Evolutionary conservation across 2,797 vertebrate genomes (phyloP), one percentile per base, ranked within the genome.

Genomic region (Vultur gryphus): DNA sequence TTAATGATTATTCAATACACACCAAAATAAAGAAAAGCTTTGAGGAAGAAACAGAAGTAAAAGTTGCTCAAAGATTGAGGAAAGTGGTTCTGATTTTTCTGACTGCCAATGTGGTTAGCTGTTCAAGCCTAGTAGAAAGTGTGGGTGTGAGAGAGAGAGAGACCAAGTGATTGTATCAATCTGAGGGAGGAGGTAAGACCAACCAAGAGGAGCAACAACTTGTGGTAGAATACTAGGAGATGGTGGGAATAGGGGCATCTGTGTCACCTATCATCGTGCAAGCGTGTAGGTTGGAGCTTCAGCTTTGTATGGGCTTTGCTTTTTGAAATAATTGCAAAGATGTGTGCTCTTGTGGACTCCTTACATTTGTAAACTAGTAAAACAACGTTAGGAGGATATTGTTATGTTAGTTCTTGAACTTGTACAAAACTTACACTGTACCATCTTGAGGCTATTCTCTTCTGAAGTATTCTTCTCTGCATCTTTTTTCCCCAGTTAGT

Each of bases 221-320:
- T 5, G 2, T 9, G 13, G 11, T 52, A 16, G 31, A n/a, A 18
- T 43, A 20, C 8, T 3, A 58, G 67, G 26, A 87, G 55, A 24
- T 58, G 33, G 8, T 55, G 37, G 49, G 12, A 70, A 55, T 6
- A 41, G 15, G 20, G 11, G 13, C 15, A 15, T 35, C 37, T 57
- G 26, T 79, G 19, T 54, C 39, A n/a, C 43, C 49, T 16, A 0
- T 51, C 64, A 19, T 28, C 3, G 1, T 35, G 0, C 6, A 6
- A 73, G 11, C 1, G 0, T 21, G 17, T 54, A 70, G 52, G 37
- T 35, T 55, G 41, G 54, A 83, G 13, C 31, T 79, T 46, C 70
- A 72, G 24, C 35, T 92, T 89, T 65, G 10, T 62, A 21, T 24
- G 28, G 41, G 16, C 54, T 77, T 91, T 35, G 26, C 15, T 70